These are phyloP conservation scores for Heliconius eleuchia DNA, from an alignment of 1,140 invertebrate genomes.

Conservation along the genomic window DNA sequence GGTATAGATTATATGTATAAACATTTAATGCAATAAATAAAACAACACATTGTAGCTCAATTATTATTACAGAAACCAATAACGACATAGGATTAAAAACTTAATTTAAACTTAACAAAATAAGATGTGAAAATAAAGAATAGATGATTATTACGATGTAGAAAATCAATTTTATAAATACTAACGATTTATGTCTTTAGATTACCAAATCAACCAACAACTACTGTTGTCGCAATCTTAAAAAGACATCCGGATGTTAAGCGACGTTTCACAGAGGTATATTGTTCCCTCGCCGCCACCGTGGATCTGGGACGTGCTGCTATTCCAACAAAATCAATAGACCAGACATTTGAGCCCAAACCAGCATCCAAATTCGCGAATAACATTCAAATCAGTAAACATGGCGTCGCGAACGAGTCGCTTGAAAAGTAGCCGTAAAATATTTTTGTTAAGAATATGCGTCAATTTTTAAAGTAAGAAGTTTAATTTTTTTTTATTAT, in stretches of 20 bases:
- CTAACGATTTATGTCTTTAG: no score
- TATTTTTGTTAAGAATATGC: background rate
- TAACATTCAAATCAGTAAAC: background rate
- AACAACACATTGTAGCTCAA: no score
- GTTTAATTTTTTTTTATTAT: no score
- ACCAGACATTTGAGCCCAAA: constrained; percentile 43
- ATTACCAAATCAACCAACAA: background rate
- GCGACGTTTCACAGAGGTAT: constrained; percentile 29
- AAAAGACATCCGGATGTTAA: constrained; percentile 47
- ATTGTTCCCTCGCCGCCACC: constrained; percentile 17
- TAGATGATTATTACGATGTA: no score
- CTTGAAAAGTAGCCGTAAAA: background rate
- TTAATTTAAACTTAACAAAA: no score
- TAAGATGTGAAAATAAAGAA: no score
- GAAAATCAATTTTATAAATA: no score
- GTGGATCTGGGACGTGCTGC: constrained; percentile 46
- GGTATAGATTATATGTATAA: no score
- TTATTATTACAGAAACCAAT: no score
- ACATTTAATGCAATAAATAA: no score
- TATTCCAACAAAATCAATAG: constrained; percentile 64
- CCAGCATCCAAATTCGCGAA: constrained; percentile 36
- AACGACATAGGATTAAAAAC: no score
- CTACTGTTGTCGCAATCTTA: constrained; percentile 25
- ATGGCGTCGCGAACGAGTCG: background rate
- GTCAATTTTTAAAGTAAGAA: no score